Conservation (phyloP, 2,888 invertebrate species). For the Pheosia tremula region DNA sequence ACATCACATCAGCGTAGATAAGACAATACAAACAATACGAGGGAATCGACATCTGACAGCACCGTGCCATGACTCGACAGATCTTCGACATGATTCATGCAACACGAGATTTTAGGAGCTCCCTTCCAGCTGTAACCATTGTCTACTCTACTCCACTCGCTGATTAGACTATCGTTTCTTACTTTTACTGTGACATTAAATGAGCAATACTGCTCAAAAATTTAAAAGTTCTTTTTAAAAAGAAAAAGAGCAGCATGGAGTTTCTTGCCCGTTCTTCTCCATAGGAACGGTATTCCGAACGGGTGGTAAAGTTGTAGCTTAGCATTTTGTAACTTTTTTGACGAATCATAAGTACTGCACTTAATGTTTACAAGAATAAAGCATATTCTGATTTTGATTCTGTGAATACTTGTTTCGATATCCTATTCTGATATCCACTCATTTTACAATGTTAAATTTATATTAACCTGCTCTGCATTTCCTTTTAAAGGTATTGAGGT, state of each 20-base stretch:
- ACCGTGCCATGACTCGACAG: conserved; percentile 60
- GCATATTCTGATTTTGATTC: too few species aligned
- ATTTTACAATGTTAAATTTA: conserved; percentile 63
- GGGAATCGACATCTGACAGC: conserved; percentile 70
- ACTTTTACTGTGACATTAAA: too few species aligned
- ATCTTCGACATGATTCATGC: conserved; percentile 68
- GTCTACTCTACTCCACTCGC: conserved; percentile 19
- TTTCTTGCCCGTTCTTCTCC: too few species aligned
- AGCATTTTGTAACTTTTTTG: too few species aligned
- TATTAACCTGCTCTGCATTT: conserved; percentile 58
- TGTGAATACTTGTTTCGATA: too few species aligned
- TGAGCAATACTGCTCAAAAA: too few species aligned
- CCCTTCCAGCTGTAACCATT: conserved; percentile 45
- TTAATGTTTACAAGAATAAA: too few species aligned
- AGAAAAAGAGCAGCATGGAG: too few species aligned
- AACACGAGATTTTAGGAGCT: conserved; percentile 63
- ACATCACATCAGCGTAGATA: conserved; percentile 62
- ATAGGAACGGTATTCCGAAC: too few species aligned
- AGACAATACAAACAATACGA: conserved; percentile 76
- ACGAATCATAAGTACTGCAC: too few species aligned
- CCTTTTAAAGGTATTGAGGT: conserved; percentile 64
- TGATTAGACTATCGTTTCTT: neutral
- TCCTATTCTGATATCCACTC: conserved; percentile 42
- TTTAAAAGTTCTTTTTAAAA: too few species aligned
- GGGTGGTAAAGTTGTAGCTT: too few species aligned